Conservation (phyloP, 2,888 invertebrate species). For the Cosmia pyralina region DNA sequence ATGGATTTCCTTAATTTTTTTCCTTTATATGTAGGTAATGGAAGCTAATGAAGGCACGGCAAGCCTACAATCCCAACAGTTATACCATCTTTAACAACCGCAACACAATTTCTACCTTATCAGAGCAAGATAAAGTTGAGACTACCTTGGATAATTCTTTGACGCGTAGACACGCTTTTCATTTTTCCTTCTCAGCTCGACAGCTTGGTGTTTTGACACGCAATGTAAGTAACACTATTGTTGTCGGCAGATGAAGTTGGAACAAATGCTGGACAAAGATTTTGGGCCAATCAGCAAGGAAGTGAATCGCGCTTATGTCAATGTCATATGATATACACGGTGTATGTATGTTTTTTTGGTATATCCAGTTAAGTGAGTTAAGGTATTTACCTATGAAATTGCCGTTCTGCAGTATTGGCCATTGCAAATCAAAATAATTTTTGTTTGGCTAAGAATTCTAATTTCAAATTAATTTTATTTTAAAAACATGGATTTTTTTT, state of each 20-base stretch:
- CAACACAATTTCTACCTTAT: constrained; percentile 22
- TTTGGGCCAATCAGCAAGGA: constrained; percentile 9
- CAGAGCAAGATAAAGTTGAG: neutral
- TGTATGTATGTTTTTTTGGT: too few species aligned
- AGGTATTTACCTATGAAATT: too few species aligned
- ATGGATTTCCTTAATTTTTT: constrained; percentile 59
- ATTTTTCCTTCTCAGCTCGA: constrained; percentile 41
- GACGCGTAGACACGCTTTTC: constrained; percentile 30
- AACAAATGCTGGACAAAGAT: constrained; percentile 29
- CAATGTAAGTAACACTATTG: constrained; percentile 37
- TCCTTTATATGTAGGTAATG: constrained; percentile 46
- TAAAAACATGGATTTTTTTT: too few species aligned
- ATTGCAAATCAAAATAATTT: too few species aligned
- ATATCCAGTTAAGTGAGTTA: too few species aligned
- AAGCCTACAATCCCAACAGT: constrained; percentile 34
- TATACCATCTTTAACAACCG: constrained; percentile 21
- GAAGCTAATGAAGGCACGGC: constrained; percentile 56
- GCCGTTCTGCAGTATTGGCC: too few species aligned
- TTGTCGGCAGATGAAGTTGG: constrained; percentile 28
- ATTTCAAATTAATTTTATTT: too few species aligned
- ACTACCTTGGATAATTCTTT: neutral
- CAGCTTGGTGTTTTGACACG: constrained; percentile 49
- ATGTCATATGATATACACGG: neutral
- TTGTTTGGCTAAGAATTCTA: too few species aligned
- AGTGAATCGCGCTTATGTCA: neutral